Percentiles rank a stretch among this genome's conserved stretches.
These are phyloP conservation scores for Elaphurus davidianus DNA, from an alignment of 2,113 vertebrate species.

Conservation along the genomic window DNA sequence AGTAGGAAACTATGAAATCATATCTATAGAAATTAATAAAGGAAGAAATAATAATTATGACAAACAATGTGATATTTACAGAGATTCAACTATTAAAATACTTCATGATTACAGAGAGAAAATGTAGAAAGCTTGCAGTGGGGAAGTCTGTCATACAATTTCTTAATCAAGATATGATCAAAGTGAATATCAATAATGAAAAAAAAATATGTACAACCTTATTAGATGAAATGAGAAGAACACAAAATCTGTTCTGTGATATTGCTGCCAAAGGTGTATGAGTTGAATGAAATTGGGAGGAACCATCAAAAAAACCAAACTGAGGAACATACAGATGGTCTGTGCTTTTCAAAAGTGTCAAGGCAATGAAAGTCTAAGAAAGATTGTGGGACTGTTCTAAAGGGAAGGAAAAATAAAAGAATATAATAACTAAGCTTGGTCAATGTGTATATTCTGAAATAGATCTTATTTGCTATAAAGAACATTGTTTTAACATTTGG, in stretches of 20 bases:
- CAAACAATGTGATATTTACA: not conserved
- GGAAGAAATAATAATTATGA: not conserved
- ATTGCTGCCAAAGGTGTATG: not conserved
- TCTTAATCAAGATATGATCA: not conserved
- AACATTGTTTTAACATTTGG: not conserved
- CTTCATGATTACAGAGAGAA: not conserved
- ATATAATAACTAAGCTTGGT: not conserved
- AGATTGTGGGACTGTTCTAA: not conserved
- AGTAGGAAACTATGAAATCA: not conserved
- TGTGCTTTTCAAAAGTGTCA: not conserved
- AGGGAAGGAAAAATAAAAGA: not conserved
- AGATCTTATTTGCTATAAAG: not conserved
- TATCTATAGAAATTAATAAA: not conserved
- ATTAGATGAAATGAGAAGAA: not conserved
- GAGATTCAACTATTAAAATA: not conserved
- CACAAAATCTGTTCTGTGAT: not conserved
- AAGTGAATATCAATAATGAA: not conserved
- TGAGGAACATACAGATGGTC: not conserved
- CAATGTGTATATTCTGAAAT: not conserved
- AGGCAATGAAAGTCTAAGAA: not conserved
- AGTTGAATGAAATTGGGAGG: not conserved
- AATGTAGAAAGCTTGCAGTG: not conserved
- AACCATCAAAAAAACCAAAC: not conserved
- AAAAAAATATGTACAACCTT: not conserved
- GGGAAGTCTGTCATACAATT: not conserved